phyloP scores from a whole-genome alignment of 2,888 invertebrate genomes.

The Ligdia adustata region DNA sequence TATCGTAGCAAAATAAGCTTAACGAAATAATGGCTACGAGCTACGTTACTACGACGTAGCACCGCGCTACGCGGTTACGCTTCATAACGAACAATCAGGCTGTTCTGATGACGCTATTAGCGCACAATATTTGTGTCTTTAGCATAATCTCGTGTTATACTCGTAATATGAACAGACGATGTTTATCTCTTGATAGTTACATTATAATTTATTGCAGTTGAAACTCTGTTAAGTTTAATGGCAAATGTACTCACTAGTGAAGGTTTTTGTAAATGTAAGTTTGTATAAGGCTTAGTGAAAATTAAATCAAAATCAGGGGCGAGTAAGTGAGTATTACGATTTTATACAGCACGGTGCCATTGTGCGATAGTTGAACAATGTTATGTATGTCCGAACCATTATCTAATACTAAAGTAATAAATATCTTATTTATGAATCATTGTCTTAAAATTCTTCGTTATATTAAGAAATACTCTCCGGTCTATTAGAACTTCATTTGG shows the following conservation, averaged over 20 bases:
- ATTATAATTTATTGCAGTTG: slow-evolving; percentile 27
- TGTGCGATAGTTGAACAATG: too few species aligned
- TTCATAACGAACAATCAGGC: slow-evolving; percentile 38
- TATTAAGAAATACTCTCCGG: slow-evolving; percentile 49
- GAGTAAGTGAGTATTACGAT: too few species aligned
- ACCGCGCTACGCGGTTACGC: slow-evolving; percentile 37
- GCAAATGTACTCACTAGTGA: too few species aligned
- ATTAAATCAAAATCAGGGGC: too few species aligned
- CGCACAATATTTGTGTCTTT: slow-evolving; percentile 37
- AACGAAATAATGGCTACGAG: slow-evolving; percentile 27
- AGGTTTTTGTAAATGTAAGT: too few species aligned
- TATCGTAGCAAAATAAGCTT: slow-evolving; percentile 33
- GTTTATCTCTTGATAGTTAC: slow-evolving; percentile 23
- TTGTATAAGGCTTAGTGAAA: too few species aligned
- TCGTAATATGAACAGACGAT: slow-evolving; percentile 28
- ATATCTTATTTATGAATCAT: background rate
- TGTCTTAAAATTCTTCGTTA: slow-evolving; percentile 21
- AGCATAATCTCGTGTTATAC: slow-evolving; percentile 32
- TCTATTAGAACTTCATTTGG: slow-evolving; percentile 62
- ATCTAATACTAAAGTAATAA: too few species aligned
- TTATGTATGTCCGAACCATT: too few species aligned
- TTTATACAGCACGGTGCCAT: too few species aligned
- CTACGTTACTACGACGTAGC: slow-evolving; percentile 32
- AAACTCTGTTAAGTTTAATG: slow-evolving; percentile 21
- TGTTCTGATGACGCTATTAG: slow-evolving; percentile 37